Evolutionary conservation across 2,113 vertebrate species (phyloP).

Genomic region (Ammodytes dubius): DNA sequence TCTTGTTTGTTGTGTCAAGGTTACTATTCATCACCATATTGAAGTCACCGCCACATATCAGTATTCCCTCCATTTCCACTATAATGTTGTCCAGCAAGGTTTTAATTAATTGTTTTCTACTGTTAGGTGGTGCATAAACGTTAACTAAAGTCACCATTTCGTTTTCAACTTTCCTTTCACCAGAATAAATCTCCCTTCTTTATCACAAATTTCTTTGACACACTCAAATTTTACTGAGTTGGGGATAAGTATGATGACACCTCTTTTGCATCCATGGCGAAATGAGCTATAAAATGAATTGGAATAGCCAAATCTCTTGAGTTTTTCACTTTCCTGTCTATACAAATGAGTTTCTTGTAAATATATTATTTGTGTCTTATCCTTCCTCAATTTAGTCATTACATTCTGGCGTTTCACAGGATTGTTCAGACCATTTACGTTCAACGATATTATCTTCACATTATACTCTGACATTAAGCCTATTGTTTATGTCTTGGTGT

Average conservation of each 20-base stretch:
- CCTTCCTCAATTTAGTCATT: background rate
- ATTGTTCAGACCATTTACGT: background rate
- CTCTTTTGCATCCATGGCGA: background rate
- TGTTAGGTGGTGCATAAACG: background rate
- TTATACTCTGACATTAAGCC: no score
- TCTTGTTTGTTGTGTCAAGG: no score
- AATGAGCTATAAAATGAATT: background rate
- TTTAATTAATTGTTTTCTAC: background rate
- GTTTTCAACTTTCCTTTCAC: background rate
- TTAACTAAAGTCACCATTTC: background rate
- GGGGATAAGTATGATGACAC: background rate
- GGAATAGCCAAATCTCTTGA: background rate
- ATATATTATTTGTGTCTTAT: background rate
- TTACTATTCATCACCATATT: no score
- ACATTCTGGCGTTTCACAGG: background rate
- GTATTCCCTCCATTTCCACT: no score
- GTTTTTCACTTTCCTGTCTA: background rate
- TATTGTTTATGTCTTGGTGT: no score
- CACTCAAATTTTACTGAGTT: background rate
- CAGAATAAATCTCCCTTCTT: background rate
- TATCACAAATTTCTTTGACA: background rate
- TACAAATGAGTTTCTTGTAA: background rate
- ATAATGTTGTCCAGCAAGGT: no score
- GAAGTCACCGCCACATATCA: no score
- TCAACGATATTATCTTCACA: background rate